Percentiles rank a stretch among this genome's conserved stretches.
These are phyloP conservation scores for Teleopsis dalmanni DNA, from an alignment of 1,140 invertebrate species.

Conservation along the genomic window DNA sequence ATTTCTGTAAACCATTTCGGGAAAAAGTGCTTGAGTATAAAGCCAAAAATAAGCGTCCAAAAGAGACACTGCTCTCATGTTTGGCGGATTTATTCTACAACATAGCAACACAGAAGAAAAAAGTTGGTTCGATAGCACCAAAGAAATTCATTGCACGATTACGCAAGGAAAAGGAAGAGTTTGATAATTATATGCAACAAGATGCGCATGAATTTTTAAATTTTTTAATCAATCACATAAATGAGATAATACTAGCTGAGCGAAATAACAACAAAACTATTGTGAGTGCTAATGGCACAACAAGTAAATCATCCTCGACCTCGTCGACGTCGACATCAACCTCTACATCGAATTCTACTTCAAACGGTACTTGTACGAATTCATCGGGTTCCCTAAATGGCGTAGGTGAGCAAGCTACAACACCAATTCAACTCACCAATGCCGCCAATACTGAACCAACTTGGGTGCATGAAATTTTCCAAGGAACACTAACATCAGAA, in stretches of 20 bases:
- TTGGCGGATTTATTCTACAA: constrained; percentile 97
- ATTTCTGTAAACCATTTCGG: constrained; percentile 97
- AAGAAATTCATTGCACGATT: constrained; percentile 98
- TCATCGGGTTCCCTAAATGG: constrained; percentile 32
- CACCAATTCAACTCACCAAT: constrained; percentile 17
- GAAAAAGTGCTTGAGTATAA: constrained; percentile 98
- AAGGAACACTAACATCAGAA: constrained; percentile 97
- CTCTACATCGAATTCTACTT: constrained; percentile 28
- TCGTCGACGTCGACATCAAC: constrained; percentile 13
- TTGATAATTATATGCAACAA: constrained; percentile 99
- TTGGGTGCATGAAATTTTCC: constrained; percentile 99
- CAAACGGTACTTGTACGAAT: constrained; percentile 47
- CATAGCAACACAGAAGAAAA: constrained; percentile 98
- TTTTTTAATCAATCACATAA: constrained; percentile 95
- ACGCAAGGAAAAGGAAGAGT: constrained; percentile 98
- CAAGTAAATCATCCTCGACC: constrained; percentile 4
- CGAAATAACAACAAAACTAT: constrained; percentile 62
- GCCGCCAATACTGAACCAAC: constrained; percentile 74
- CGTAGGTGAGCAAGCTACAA: constrained; percentile 22
- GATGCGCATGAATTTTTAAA: constrained; percentile 99
- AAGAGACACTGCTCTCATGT: constrained; percentile 96
- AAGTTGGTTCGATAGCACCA: constrained; percentile 97
- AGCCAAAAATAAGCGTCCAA: constrained; percentile 93
- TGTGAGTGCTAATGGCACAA: constrained; percentile 19
- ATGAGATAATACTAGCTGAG: constrained; percentile 86